phyloP scores from a whole-genome alignment of 2,888 invertebrate species.

The Lordiphosa fenestrarum region DNA sequence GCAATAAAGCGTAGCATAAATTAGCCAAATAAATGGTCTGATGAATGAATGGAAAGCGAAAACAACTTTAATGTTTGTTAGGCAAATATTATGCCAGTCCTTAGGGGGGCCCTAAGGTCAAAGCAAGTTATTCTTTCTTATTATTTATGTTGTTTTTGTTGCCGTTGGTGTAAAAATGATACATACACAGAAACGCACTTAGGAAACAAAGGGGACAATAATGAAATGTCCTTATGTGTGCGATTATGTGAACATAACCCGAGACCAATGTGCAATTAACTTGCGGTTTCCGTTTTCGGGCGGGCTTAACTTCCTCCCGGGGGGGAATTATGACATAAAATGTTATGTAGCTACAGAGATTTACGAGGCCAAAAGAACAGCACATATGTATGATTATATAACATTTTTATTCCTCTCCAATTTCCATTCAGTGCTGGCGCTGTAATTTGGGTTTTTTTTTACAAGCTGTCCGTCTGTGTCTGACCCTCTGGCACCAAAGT shows the following conservation, averaged over 20 bases:
- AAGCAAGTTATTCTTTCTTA: slow-evolving; percentile 28
- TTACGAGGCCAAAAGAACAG: slow-evolving; percentile 1
- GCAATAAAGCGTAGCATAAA: slow-evolving; percentile 70
- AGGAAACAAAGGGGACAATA: slow-evolving; percentile 42
- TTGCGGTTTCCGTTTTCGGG: slow-evolving; percentile 31
- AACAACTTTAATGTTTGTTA: slow-evolving; percentile 70
- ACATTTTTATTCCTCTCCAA: slow-evolving; percentile 1
- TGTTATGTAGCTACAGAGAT: slow-evolving; percentile 27
- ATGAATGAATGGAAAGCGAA: slow-evolving; percentile 39
- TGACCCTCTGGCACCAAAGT: slow-evolving; percentile 20
- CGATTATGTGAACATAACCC: slow-evolving; percentile 66
- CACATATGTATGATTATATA: too few relatives aligned
- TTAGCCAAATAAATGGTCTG: slow-evolving; percentile 63
- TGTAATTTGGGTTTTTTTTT: background rate
- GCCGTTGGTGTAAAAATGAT: slow-evolving; percentile 43
- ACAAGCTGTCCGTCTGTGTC: background rate
- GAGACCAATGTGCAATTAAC: slow-evolving; percentile 62
- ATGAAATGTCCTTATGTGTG: slow-evolving; percentile 69
- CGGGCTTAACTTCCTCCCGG: slow-evolving; percentile 5
- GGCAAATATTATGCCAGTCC: slow-evolving; percentile 54
- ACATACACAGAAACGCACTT: slow-evolving; percentile 11
- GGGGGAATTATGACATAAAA: slow-evolving; percentile 19
- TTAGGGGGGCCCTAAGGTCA: background rate
- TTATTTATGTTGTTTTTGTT: slow-evolving; percentile 19
- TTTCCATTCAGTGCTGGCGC: background rate